Percentiles rank a stretch among this genome's conserved stretches.
Evolutionary conservation across 2,888 invertebrate species (phyloP).

Genomic region (Caenorhabditis becei): DNA sequence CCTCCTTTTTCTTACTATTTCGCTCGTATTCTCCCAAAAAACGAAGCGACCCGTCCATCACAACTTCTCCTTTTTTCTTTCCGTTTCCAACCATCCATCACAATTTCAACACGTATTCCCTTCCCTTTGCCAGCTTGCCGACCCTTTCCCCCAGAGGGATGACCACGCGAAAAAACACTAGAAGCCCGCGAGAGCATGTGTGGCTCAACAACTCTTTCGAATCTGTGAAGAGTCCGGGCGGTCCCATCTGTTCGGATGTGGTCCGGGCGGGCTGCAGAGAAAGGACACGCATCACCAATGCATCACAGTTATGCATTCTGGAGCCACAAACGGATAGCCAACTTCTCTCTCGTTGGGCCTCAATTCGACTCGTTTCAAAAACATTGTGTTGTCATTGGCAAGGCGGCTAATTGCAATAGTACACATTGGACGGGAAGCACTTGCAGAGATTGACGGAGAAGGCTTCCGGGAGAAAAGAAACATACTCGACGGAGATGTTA

Average conservation of each 20-base stretch:
- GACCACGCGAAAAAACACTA: constrained; percentile 7
- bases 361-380: constrained; percentile 27
- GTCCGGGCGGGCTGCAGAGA: not conserved
- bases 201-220: not conserved
- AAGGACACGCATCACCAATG: constrained; percentile 50
- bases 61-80: not conserved
- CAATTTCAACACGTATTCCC: constrained; percentile 45
- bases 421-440: constrained; percentile 23
- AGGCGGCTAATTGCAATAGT: constrained; percentile 47
- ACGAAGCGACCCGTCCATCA: not conserved
- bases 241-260: constrained; percentile 48
- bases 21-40: not conserved
- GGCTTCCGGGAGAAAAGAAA: not conserved
- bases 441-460: not conserved
- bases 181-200: not conserved
- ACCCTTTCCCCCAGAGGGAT: constrained; percentile 17
- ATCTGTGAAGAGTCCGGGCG: constrained; percentile 24
- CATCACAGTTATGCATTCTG: constrained; percentile 61
- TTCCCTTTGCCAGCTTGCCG: constrained; percentile 4
- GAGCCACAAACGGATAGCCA: constrained; percentile 8
- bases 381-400: constrained; percentile 19
- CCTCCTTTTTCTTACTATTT: too few species aligned
- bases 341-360: not conserved
- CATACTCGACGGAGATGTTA: not conserved
- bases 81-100: constrained; percentile 24